phyloP scores from a whole-genome alignment of 2,888 invertebrate species.

The Mythimna pallens region DNA sequence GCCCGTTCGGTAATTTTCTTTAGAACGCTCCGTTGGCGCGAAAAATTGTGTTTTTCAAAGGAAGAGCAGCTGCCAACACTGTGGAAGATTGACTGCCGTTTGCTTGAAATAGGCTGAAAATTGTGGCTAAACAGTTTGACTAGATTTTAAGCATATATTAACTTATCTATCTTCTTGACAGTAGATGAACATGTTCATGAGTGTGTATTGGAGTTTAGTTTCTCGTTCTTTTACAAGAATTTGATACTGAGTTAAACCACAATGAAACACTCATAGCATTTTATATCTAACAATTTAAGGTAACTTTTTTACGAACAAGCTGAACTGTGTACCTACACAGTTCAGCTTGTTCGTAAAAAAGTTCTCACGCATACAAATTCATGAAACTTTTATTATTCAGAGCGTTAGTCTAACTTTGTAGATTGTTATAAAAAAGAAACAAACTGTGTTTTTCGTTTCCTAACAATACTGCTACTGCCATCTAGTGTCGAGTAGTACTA shows the following conservation, averaged over 20 bases:
- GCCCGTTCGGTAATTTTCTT: conserved; percentile 85
- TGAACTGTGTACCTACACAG: too few relatives aligned
- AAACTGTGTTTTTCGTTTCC: fast-evolving
- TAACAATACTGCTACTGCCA: conserved; percentile 42
- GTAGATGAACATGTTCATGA: background rate
- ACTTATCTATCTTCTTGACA: conserved; percentile 16
- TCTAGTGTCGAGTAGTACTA: conserved; percentile 62
- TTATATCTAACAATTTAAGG: background rate
- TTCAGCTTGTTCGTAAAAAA: conserved; percentile 7
- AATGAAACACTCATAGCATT: background rate
- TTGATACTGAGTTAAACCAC: background rate
- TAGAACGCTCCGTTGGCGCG: conserved; percentile 86
- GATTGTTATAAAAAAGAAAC: background rate
- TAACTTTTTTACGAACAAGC: too few relatives aligned
- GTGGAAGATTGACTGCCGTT: conserved; percentile 71
- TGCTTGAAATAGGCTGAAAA: conserved; percentile 67
- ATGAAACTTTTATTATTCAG: background rate
- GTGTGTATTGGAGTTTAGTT: background rate
- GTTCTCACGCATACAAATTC: background rate
- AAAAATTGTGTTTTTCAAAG: conserved; percentile 88
- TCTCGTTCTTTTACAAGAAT: background rate
- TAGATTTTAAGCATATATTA: conserved; percentile 16
- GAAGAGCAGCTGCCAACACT: conserved; percentile 73
- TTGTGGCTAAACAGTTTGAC: conserved; percentile 38
- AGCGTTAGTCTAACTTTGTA: background rate